Percentiles rank a stretch among this genome's conserved stretches.
Conservation (phyloP, 2,797 vertebrate genomes). For the Poecilia wingei region DNA sequence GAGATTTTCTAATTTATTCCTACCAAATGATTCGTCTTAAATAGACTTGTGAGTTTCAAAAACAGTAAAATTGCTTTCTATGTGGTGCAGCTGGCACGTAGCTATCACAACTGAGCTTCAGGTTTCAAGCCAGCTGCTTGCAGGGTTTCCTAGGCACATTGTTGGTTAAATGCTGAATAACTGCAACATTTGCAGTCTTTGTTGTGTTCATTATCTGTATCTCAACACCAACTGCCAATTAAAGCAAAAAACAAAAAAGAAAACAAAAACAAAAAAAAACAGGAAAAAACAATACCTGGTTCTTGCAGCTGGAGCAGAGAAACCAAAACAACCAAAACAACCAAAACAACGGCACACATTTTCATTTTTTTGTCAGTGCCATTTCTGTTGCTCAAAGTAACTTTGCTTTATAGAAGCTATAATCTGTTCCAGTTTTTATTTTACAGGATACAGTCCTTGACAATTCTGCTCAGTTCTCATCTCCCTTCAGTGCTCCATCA, state of each 20-base stretch:
- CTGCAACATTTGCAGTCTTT: neutral
- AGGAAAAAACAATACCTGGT: neutral
- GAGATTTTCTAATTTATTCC: neutral
- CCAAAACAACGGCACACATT: neutral
- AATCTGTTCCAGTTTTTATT: neutral
- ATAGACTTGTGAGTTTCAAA: neutral
- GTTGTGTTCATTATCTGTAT: slow-evolving; percentile 5
- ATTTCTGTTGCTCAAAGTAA: neutral
- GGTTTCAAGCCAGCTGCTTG: neutral
- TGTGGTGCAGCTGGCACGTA: neutral
- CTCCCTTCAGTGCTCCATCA: too few species aligned
- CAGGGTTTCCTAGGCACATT: slow-evolving; percentile 4
- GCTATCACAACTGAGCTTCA: neutral
- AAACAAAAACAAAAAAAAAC: neutral
- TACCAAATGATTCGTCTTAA: too few species aligned
- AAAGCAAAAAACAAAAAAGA: neutral
- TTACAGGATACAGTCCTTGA: neutral
- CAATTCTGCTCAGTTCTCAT: too few species aligned
- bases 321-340: neutral
- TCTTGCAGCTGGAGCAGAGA: slow-evolving; percentile 10
- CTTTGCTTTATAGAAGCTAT: neutral
- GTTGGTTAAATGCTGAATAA: slow-evolving; percentile 11
- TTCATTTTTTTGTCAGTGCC: neutral
- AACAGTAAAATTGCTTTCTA: too few species aligned
- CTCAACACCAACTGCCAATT: slow-evolving; percentile 8